Evolutionary conservation across 2,113 vertebrate genomes (phyloP).

Genomic region (Zeus faber): DNA sequence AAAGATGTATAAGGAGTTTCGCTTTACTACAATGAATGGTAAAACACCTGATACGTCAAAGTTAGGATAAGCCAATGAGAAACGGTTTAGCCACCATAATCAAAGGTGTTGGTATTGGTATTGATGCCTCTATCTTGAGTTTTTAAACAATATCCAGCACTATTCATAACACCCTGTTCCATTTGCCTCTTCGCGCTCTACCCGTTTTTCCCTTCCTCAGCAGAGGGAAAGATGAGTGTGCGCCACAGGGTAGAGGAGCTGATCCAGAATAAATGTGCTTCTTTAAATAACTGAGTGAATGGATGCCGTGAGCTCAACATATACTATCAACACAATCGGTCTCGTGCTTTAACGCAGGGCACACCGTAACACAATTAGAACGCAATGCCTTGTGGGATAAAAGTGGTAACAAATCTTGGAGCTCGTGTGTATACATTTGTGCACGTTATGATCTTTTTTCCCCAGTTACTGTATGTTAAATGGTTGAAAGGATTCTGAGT

Average conservation of each 20-base stretch:
- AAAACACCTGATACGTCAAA: too few species aligned
- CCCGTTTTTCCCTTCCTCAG: too few species aligned
- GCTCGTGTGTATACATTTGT: not conserved
- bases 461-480: not conserved
- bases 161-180: too few species aligned
- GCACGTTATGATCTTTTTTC: too few species aligned
- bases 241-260: conserved; percentile 54
- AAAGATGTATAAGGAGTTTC: too few species aligned
- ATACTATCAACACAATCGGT: conserved; percentile 42
- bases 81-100: too few species aligned
- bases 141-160: too few species aligned
- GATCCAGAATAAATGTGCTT: conserved; percentile 71
- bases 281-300: conserved; percentile 68
- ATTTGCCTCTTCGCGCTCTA: too few species aligned
- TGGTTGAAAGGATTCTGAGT: conserved; percentile 3
- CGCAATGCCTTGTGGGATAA: not conserved
- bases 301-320: conserved; percentile 45
- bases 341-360: conserved; percentile 3
- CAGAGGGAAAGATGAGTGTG: conserved; percentile 52
- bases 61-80: too few species aligned
- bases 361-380: not conserved
- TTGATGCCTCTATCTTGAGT: too few species aligned
- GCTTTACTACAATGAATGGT: too few species aligned
- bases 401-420: not conserved
- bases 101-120: too few species aligned